Base-by-base conservation (phyloP, 2,113 vertebrate species). In the Silurus glanis region DNA sequence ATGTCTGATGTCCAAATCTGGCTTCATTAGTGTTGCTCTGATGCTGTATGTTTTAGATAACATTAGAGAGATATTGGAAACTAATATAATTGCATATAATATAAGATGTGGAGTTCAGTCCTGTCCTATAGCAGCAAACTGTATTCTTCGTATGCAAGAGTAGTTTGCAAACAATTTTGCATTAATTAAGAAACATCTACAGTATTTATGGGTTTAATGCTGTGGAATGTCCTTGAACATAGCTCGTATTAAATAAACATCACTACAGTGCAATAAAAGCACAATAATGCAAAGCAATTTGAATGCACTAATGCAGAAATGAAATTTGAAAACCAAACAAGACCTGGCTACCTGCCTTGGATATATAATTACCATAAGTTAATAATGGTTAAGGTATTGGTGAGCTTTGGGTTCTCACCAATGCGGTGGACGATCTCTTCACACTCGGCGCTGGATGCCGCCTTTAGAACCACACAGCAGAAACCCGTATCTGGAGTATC, bases 361-460 rank as follows among this genome's bases (percentile, higher is more conserved):
- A 37, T 37, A 37, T 37, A 51, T 51, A 71, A 71, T 71, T 45
- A 71, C n/a, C 13, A 4, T 1, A 51, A 21, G 47, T 6, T 76
- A 37, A 37, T 2, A 37, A 37, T 37, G 37, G 37, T 56, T n/a
- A 72, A 17, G 23, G 25, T 21, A 14, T 76, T 14, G 82, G 17
- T 37, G 47, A 17, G 5, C 14, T 49, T 23, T 7, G 2, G 51
- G 14, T 71, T 62, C 94, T 95, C 90, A 97, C 97, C 95, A 0
- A 97, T 96, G 37, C 95, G 93, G n/a, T 85, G 88, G 12, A 97
- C 66, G 0, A 96, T 95, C 58, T 97, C 96, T 62, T 96, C 94
- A 1, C 96, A 95, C 89, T 96, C 95, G 0, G 89, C 89, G 45
- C 92, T 85, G 4, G 81, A 93, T 19, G 88, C 87, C 0, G 95